These are phyloP conservation scores for Pseudoips prasinana DNA, from an alignment of 2,888 invertebrate species.

Conservation along the genomic window DNA sequence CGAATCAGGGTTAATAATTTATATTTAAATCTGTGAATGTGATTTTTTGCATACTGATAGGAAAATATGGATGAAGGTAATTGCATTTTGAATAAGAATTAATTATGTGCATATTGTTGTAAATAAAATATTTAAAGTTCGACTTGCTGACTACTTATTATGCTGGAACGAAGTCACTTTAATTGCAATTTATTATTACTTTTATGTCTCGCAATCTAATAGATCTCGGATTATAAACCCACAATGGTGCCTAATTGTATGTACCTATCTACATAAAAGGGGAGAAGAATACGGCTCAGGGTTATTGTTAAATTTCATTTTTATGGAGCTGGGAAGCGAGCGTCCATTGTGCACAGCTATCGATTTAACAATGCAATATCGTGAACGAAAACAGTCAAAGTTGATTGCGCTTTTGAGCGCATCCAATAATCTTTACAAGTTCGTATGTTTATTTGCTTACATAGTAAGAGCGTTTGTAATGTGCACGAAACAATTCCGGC, in stretches of 20 bases:
- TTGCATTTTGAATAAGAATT: too few relatives aligned
- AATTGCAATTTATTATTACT: constrained; percentile 29
- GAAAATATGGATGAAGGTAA: too few relatives aligned
- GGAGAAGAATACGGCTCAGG: constrained; percentile 40
- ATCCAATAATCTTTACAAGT: constrained; percentile 31
- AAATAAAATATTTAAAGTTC: too few relatives aligned
- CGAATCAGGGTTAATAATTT: too few relatives aligned
- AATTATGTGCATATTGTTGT: too few relatives aligned
- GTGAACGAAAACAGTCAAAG: constrained; percentile 55
- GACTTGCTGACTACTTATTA: too few relatives aligned
- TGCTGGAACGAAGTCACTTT: too few relatives aligned
- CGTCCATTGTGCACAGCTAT: constrained; percentile 59
- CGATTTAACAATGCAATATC: constrained; percentile 64
- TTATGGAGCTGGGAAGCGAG: constrained; percentile 65
- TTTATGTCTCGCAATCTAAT: constrained; percentile 34
- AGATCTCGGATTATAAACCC: constrained; percentile 44
- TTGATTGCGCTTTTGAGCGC: constrained; percentile 54
- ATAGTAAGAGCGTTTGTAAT: background rate
- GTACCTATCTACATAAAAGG: constrained; percentile 36
- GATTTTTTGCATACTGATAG: too few relatives aligned
- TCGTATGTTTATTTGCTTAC: constrained; percentile 2
- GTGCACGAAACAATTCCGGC: too few relatives aligned
- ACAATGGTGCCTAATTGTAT: constrained; percentile 48
- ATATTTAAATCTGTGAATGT: too few relatives aligned
- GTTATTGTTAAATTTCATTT: constrained; percentile 65